Evolutionary conservation across 1,140 invertebrate species (phyloP).

Genomic region (Reticulitermes speratus): DNA sequence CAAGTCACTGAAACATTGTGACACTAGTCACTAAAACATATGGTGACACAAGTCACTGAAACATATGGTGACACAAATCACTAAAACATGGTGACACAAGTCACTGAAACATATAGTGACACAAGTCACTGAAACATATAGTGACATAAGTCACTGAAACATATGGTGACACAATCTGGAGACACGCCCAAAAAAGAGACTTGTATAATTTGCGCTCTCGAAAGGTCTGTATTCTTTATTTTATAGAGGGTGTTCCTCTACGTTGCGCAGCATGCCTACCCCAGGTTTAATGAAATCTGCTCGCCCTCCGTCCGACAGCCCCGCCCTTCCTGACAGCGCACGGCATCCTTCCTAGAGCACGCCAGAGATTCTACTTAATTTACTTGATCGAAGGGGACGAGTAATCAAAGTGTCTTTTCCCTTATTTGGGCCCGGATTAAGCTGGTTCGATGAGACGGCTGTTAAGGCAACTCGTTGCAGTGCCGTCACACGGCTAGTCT

Average conservation of each 20-base stretch:
- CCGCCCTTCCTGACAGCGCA: constrained; percentile 21
- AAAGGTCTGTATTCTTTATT: not conserved
- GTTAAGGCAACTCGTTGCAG: too few relatives aligned
- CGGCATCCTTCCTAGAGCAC: not conserved
- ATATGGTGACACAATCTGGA: not conserved
- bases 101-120: too few relatives aligned
- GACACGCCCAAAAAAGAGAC: not conserved
- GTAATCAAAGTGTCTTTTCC: not conserved
- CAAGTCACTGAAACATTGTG: too few relatives aligned
- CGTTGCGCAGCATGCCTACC: not conserved
- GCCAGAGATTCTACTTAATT: constrained; percentile 1
- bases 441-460: too few relatives aligned
- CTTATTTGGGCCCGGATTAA: too few relatives aligned
- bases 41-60: not conserved
- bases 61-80: too few relatives aligned
- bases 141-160: too few relatives aligned
- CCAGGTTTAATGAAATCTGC: constrained; percentile 21
- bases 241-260: not conserved
- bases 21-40: too few relatives aligned
- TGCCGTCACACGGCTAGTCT: too few relatives aligned
- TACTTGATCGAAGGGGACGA: not conserved
- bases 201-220: not conserved
- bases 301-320: not conserved
- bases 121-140: too few relatives aligned
- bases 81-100: too few relatives aligned